A percentile compares a stretch with the other conserved stretches of the same genome.
Evolutionary conservation across 1,140 invertebrate genomes (phyloP).

Genomic region (Brachionus angularis): DNA sequence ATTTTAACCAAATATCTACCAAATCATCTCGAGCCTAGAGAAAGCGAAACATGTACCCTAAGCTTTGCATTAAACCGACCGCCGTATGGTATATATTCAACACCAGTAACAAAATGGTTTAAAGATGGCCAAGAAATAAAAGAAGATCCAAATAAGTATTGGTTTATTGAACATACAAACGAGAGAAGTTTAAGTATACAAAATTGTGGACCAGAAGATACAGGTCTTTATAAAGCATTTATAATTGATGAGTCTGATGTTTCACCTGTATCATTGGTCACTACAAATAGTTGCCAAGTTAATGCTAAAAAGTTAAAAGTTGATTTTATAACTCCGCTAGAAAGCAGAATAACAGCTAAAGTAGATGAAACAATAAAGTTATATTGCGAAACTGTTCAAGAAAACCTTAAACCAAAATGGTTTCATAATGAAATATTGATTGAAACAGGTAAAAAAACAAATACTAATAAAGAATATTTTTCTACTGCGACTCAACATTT

Average conservation of each 20-base stretch:
- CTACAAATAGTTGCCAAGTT: conserved; percentile 7
- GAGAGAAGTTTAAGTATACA: background rate
- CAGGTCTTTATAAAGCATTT: background rate
- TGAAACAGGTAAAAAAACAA: background rate
- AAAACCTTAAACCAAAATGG: conserved; percentile 27
- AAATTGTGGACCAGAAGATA: background rate
- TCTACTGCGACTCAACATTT: conserved; percentile 39
- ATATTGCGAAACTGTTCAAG: conserved; percentile 36
- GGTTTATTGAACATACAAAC: background rate
- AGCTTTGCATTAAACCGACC: conserved; percentile 1
- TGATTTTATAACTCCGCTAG: conserved; percentile 29
- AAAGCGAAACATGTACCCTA: background rate
- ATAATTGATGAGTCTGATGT: conserved; percentile 6
- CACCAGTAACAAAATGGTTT: conserved; percentile 20
- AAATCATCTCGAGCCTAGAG: background rate
- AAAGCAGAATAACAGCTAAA: background rate
- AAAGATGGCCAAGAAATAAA: conserved; percentile 2
- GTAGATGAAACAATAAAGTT: conserved; percentile 22
- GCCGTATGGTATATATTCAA: background rate
- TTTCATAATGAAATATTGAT: conserved; percentile 22
- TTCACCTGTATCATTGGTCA: background rate
- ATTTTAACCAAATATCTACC: background rate
- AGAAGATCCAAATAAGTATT: background rate
- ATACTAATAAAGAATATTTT: conserved; percentile 14
- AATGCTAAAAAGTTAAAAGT: conserved; percentile 18